Evolutionary conservation across 2,797 vertebrate genomes (phyloP), one percentile per base, ranked within the genome.

Genomic region (Eulemur coronatus): DNA sequence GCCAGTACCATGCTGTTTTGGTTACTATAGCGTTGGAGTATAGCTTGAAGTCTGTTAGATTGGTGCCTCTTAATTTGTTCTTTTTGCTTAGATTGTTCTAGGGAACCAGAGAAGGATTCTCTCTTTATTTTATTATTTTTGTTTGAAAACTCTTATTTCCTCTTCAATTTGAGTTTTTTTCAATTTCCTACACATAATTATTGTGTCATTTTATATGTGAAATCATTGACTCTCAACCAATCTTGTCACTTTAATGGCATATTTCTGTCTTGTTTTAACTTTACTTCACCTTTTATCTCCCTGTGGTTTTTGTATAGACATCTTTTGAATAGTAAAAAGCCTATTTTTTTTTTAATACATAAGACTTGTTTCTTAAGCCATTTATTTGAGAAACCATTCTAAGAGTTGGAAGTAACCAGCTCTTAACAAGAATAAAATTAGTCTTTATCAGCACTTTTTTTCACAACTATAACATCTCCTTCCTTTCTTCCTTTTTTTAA

Each of bases 131-230:
- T 76, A 85, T 94, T 84, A 52, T 89, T 84, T 92, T 69, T 92
- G 22, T 63, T 72, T 94, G 41, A 80, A 87, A 92, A n/a, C 7
- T 50, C 80, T 95, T 86, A 78, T 57, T 84, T 91, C 35, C 41
- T 85, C 28, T 73, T 22, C 33, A 61, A 4, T 41, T 82, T 38
- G 73, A 67, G 4, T 73, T 75, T 35, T 17, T 80, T 88, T 67
- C 48, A 52, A 0, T 84, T 91, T 88, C 15, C 43, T 61, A 35
- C 1, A 4, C 5, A 15, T 4, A 26, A 57, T 70, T 55, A 3
- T 89, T 70, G 30, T 73, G 11, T 78, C 33, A 80, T 85, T 84
- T 88, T 73, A 63, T 48, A 70, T 30, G 15, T 84, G 65, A 95
- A 67, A 46, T 88, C 18, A 59, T 84, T 61, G 43, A 57, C 6